These are phyloP conservation scores for Campaea margaritaria DNA, from an alignment of 2,888 invertebrate species.

Conservation along the genomic window DNA sequence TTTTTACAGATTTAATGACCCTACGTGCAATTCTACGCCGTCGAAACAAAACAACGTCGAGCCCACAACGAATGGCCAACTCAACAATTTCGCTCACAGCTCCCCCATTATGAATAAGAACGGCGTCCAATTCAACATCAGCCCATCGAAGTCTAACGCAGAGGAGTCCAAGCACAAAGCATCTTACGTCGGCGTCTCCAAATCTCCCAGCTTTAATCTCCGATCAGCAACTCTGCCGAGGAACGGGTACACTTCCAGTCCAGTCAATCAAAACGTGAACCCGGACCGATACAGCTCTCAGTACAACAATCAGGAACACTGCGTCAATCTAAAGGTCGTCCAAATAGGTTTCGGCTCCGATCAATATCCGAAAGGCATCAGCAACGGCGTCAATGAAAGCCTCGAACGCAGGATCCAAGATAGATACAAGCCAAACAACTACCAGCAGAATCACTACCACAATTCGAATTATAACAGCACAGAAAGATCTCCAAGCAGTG, in stretches of 20 bases:
- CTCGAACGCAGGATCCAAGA: constrained; percentile 81
- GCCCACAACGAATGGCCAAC: constrained; percentile 60
- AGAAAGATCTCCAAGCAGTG: constrained; percentile 77
- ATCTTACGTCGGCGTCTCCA: constrained; percentile 69
- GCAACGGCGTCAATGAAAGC: constrained; percentile 76
- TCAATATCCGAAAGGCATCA: constrained; percentile 84
- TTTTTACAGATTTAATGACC: constrained; percentile 86
- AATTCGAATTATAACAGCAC: constrained; percentile 74
- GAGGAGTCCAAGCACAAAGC: constrained; percentile 78
- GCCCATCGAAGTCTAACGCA: constrained; percentile 75
- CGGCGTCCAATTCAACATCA: constrained; percentile 83
- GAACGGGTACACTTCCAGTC: constrained; percentile 85
- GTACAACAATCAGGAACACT: constrained; percentile 82
- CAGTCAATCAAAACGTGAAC: constrained; percentile 73
- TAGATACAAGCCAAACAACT: constrained; percentile 78
- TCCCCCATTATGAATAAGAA: constrained; percentile 85
- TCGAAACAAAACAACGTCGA: constrained; percentile 61
- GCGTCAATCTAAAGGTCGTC: constrained; percentile 85
- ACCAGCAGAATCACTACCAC: constrained; percentile 69
- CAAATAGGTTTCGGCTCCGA: constrained; percentile 87
- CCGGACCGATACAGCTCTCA: constrained; percentile 82
- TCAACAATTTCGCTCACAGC: constrained; percentile 78
- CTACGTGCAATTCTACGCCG: constrained; percentile 79
- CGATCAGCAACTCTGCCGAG: constrained; percentile 90
- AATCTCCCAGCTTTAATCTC: constrained; percentile 79